Conservation (phyloP, 2,888 invertebrate species). For the Phaedon cochleariae region DNA sequence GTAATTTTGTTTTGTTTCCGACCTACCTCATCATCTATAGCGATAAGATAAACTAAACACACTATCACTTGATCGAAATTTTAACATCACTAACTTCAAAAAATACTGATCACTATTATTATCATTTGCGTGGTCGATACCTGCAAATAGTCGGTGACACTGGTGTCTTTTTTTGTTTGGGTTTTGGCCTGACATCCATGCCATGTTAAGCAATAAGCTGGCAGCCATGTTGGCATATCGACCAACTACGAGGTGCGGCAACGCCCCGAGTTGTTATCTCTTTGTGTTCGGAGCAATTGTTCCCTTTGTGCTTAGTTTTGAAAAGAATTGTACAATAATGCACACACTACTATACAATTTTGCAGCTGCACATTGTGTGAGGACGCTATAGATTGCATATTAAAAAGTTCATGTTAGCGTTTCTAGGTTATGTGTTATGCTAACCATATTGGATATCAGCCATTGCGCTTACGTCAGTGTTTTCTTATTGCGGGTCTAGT, state of each 20-base stretch:
- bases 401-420: neutral
- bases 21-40: slow-evolving; percentile 47
- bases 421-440: slow-evolving; percentile 1
- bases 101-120: slow-evolving; percentile 38
- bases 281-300: slow-evolving; percentile 49
- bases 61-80: slow-evolving; percentile 6
- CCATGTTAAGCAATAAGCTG: slow-evolving; percentile 56
- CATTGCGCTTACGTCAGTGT: slow-evolving; percentile 10
- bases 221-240: slow-evolving; percentile 62
- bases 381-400: slow-evolving; percentile 13
- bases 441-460: neutral
- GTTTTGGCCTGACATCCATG: slow-evolving; percentile 53
- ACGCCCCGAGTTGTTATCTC: slow-evolving; percentile 58
- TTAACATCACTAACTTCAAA: slow-evolving; percentile 32
- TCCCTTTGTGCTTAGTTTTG: slow-evolving; percentile 33
- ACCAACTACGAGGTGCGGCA: slow-evolving; percentile 58
- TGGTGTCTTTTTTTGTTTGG: slow-evolving; percentile 51
- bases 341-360: neutral
- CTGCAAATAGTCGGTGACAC: slow-evolving; percentile 56
- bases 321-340: slow-evolving; percentile 35
- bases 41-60: slow-evolving; percentile 25
- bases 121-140: slow-evolving; percentile 42
- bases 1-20: slow-evolving; percentile 40
- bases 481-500: slow-evolving; percentile 5
- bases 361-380: slow-evolving; percentile 38